Conservation (phyloP, 2,113 vertebrate genomes). For the Neodontobutis hainanensis region DNA sequence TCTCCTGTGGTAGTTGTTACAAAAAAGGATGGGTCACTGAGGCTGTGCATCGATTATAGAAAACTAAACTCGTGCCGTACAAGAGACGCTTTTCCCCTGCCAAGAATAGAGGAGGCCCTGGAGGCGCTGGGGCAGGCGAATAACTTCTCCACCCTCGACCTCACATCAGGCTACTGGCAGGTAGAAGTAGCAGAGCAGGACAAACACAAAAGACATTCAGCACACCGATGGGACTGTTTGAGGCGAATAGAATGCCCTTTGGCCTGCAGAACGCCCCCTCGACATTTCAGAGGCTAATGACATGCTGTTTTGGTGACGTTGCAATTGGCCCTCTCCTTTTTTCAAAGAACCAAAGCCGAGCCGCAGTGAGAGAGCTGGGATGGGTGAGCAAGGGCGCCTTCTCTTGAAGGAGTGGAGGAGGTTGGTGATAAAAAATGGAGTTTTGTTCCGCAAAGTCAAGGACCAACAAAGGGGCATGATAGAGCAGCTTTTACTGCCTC, state of each 20-base stretch:
- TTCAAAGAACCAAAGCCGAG: not conserved
- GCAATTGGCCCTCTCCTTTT: not conserved
- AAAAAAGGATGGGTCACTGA: slow-evolving; percentile 1
- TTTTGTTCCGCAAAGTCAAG: too few species aligned
- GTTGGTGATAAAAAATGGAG: too few species aligned
- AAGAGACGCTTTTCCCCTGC: not conserved
- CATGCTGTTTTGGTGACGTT: not conserved
- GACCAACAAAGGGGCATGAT: too few species aligned
- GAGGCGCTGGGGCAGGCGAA: not conserved
- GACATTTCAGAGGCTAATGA: too few species aligned
- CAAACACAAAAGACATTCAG: too few species aligned
- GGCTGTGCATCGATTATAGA: not conserved
- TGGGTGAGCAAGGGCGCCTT: too few species aligned
- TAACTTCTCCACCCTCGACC: not conserved
- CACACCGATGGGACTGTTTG: too few species aligned
- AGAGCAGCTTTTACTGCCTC: slow-evolving; percentile 1
- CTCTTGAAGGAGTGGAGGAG: too few species aligned
- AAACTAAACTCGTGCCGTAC: not conserved
- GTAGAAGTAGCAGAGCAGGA: too few species aligned
- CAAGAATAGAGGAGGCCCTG: slow-evolving; percentile 2
- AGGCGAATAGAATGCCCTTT: too few species aligned
- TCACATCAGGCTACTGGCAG: slow-evolving; percentile 1
- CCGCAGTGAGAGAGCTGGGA: too few species aligned
- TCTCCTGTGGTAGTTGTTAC: not conserved
- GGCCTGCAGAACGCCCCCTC: too few species aligned